Conservation (phyloP, 2,797 vertebrate species). For the Zalophus californianus region DNA sequence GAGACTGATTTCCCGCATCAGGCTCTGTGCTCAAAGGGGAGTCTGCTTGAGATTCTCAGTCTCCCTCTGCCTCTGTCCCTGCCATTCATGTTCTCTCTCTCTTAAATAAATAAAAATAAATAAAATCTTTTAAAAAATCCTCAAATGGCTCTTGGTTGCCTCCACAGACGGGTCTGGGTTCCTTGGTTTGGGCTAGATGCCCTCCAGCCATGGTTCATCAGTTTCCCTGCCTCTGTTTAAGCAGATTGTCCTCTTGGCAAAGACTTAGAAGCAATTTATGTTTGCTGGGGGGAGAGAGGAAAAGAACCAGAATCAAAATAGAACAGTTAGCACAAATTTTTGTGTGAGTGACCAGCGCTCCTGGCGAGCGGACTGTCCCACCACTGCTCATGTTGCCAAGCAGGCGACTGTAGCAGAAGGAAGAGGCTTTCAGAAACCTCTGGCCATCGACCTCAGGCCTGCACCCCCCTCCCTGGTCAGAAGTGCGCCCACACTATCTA, state of each 20-base stretch:
- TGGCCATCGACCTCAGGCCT: background rate
- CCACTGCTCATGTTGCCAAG: no score
- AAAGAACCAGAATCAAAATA: slow-evolving; percentile 36
- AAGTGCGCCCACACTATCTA: no score
- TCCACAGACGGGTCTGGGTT: background rate
- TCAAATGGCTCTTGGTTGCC: background rate
- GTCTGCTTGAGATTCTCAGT: background rate
- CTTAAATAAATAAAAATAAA: background rate
- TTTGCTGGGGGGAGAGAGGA: background rate
- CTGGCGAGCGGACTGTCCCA: no score
- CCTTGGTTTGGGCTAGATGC: background rate
- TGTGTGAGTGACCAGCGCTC: no score
- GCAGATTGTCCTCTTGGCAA: slow-evolving; percentile 55
- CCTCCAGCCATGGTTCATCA: slow-evolving; percentile 4
- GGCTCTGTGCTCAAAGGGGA: background rate
- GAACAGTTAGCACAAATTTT: slow-evolving; percentile 18
- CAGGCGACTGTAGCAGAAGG: no score
- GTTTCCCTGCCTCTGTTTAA: background rate
- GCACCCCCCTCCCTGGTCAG: background rate
- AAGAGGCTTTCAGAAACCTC: background rate
- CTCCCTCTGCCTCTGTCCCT: background rate
- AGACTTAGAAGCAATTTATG: slow-evolving; percentile 18
- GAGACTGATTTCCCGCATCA: background rate
- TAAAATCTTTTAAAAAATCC: background rate
- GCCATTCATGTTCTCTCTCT: background rate